phyloP scores from a whole-genome alignment of 1,140 invertebrate species.

The Drosophila neocordata region DNA sequence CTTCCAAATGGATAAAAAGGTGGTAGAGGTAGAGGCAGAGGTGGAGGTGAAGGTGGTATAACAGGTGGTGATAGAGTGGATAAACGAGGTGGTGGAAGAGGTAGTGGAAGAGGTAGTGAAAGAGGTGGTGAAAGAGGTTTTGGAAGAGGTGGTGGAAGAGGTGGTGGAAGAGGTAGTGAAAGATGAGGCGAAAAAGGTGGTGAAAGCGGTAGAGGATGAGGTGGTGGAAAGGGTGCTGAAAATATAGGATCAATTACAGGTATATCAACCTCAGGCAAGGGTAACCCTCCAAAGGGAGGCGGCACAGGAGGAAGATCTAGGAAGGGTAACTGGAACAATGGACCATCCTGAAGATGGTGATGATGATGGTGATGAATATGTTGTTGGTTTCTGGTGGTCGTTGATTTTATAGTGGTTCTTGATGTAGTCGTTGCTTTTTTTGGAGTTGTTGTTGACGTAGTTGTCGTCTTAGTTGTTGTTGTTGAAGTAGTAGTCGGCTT shows the following conservation, averaged over 20 bases:
- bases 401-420: neutral
- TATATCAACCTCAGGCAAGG: neutral
- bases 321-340: neutral
- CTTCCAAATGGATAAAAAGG: neutral
- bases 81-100: neutral
- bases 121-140: neutral
- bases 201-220: neutral
- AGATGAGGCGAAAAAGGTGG: neutral
- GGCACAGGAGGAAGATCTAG: neutral
- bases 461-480: neutral
- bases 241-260: neutral
- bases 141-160: neutral
- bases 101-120: neutral
- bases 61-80: neutral
- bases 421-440: neutral
- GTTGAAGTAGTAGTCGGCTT: neutral
- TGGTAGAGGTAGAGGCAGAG: neutral
- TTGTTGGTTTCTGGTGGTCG: neutral
- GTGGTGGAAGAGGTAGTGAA: neutral
- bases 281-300: neutral
- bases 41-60: neutral
- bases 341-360: neutral
- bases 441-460: neutral
- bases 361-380: conserved; percentile 7
- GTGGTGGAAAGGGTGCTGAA: neutral